Conservation (phyloP, 2,888 invertebrate genomes). For the Chouioia cunea region DNA sequence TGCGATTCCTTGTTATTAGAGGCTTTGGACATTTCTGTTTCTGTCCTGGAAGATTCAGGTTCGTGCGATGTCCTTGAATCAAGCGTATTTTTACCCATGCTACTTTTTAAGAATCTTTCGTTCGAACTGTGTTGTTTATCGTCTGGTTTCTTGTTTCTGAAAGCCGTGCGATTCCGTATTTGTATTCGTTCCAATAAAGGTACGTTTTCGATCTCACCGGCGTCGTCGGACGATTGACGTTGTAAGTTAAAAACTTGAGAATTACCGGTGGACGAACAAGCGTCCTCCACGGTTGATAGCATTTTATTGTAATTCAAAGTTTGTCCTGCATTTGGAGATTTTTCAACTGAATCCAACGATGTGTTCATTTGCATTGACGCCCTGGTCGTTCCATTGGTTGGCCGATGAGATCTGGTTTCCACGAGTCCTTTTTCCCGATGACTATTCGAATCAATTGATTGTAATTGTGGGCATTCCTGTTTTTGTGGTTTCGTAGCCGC, state of each 20-base stretch:
- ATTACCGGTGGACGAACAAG: constrained; percentile 9
- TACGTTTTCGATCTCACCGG: constrained; percentile 48
- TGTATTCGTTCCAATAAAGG: constrained; percentile 51
- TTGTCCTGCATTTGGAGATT: constrained; percentile 32
- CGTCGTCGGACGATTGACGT: constrained; percentile 29
- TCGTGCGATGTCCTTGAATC: not conserved
- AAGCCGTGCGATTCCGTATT: not conserved
- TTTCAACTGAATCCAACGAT: constrained; percentile 41
- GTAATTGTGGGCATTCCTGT: not conserved
- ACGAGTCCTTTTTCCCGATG: constrained; percentile 19
- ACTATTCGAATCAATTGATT: constrained; percentile 5
- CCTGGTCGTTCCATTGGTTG: constrained; percentile 24
- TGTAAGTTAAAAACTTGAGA: constrained; percentile 6
- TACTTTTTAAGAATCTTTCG: not conserved
- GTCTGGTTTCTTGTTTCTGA: not conserved
- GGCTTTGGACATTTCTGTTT: not conserved
- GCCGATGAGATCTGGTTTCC: constrained; percentile 17
- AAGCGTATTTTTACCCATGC: not conserved
- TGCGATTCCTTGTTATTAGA: constrained; percentile 1
- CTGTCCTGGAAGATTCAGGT: not conserved
- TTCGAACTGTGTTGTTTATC: not conserved
- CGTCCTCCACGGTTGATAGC: constrained; percentile 32
- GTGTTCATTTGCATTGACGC: constrained; percentile 44
- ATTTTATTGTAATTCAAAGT: constrained; percentile 42
- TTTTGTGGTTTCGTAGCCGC: not conserved